phyloP scores from a whole-genome alignment of 2,113 vertebrate species.

The Hemicordylus capensis region DNA sequence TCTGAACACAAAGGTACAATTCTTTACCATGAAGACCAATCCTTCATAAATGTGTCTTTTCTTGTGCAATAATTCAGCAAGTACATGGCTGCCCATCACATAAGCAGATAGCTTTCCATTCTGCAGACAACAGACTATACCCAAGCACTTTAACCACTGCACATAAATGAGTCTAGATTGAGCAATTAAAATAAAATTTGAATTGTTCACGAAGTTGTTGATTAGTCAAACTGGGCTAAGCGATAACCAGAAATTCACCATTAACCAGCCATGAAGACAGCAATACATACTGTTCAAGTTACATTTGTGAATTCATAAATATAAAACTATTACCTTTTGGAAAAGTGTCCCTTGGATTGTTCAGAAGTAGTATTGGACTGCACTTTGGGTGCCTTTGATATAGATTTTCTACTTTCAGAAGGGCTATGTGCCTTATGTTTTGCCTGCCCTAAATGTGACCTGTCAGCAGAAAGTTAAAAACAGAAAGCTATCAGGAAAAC shows the following conservation, averaged over 20 bases:
- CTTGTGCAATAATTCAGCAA: neutral
- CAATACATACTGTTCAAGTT: constrained; percentile 38
- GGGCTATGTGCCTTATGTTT: constrained; percentile 98
- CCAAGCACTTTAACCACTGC: neutral
- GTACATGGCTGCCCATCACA: neutral
- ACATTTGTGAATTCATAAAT: constrained; percentile 69
- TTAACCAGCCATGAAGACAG: neutral
- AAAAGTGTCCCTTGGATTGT: constrained; percentile 96
- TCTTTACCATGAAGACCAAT: neutral
- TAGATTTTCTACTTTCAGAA: constrained; percentile 98
- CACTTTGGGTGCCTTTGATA: constrained; percentile 99
- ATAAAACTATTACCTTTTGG: constrained; percentile 92
- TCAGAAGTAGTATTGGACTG: constrained; percentile 94
- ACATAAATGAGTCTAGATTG: neutral
- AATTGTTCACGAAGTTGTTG: neutral
- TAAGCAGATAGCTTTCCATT: neutral
- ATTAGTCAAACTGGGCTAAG: neutral
- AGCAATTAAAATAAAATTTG: neutral
- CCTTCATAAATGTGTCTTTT: neutral
- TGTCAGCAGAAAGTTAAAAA: constrained; percentile 88
- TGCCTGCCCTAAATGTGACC: constrained; percentile 99
- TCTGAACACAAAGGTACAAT: neutral
- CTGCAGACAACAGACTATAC: neutral
- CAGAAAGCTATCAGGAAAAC: constrained; percentile 80
- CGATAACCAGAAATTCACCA: neutral